Conservation (phyloP, 1,140 invertebrate genomes). For the Achroia grisella region DNA sequence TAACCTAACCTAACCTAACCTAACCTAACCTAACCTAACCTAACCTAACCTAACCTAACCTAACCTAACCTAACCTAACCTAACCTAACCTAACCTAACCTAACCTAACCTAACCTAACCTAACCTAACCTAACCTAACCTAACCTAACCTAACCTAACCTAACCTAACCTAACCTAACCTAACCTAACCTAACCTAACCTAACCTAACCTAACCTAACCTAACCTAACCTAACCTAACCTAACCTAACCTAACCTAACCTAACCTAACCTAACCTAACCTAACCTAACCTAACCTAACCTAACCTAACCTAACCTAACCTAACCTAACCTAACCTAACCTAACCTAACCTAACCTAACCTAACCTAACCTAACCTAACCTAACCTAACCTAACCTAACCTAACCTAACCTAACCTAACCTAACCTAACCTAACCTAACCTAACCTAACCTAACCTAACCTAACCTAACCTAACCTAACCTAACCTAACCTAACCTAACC, state of each 20-base stretch:
- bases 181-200: background rate
- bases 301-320: constrained; percentile 14
- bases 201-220: constrained; percentile 21
- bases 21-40: constrained; percentile 15
- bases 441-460: constrained; percentile 20
- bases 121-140: constrained; percentile 14
- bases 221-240: constrained; percentile 22
- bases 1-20: constrained; percentile 6
- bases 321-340: constrained; percentile 13
- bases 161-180: constrained; percentile 8
- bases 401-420: constrained; percentile 4
- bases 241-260: constrained; percentile 22
- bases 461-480: constrained; percentile 20
- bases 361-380: constrained; percentile 2
- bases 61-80: no score
- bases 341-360: constrained; percentile 9
- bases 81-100: constrained; percentile 10
- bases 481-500: constrained; percentile 19
- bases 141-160: constrained; percentile 14
- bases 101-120: constrained; percentile 16
- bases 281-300: constrained; percentile 13
- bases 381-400: constrained; percentile 4
- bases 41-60: constrained; percentile 21
- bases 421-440: constrained; percentile 22
- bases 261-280: constrained; percentile 16